Evolutionary conservation across 1,140 invertebrate species (phyloP).

Genomic region (Drosophila sulfurigaster): DNA sequence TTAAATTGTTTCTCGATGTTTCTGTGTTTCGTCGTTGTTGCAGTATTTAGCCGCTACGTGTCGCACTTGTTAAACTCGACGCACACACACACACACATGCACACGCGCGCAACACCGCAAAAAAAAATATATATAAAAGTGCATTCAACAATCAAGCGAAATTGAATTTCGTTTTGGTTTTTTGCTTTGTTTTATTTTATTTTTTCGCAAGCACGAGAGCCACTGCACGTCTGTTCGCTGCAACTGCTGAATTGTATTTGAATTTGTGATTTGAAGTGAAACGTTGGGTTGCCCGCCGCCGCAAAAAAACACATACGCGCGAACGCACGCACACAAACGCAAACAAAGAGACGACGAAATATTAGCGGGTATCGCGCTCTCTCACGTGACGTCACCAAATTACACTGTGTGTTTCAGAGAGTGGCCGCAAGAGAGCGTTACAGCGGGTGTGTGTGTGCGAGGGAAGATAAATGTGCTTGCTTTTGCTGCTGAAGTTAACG

Average conservation of each 20-base stretch:
- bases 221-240: constrained; percentile 37
- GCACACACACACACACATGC: not conserved
- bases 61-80: not conserved
- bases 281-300: constrained; percentile 9
- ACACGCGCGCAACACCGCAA: not conserved
- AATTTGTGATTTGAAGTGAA: constrained; percentile 40
- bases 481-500: constrained; percentile 3
- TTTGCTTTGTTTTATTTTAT: constrained; percentile 7
- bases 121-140: not conserved
- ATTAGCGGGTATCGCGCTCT: constrained; percentile 2
- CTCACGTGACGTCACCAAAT: constrained; percentile 28
- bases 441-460: not conserved
- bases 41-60: not conserved
- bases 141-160: not conserved
- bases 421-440: constrained; percentile 9
- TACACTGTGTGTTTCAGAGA: constrained; percentile 16
- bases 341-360: constrained; percentile 12
- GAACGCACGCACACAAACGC: not conserved
- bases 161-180: constrained; percentile 3
- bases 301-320: not conserved
- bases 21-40: not conserved
- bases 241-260: constrained; percentile 52
- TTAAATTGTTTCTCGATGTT: not conserved
- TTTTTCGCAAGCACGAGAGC: constrained; percentile 3
- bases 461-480: constrained; percentile 17